These are phyloP conservation scores for Procambarus clarkii DNA, from an alignment of 1,140 invertebrate species.

Conservation along the genomic window DNA sequence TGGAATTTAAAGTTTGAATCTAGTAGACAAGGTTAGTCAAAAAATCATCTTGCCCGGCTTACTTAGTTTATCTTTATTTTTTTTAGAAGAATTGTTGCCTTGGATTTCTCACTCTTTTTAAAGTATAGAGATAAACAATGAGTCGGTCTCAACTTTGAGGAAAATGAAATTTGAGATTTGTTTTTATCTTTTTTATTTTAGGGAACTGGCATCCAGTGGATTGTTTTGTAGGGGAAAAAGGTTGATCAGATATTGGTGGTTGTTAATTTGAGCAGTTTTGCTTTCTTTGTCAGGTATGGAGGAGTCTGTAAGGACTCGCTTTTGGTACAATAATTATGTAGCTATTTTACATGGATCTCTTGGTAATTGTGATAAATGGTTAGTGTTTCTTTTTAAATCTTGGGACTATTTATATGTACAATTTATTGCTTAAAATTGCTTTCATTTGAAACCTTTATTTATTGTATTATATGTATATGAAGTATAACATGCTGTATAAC, in stretches of 20 bases:
- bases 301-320: neutral
- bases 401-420: neutral
- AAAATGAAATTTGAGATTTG: neutral
- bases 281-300: neutral
- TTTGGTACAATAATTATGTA: neutral
- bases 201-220: neutral
- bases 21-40: neutral
- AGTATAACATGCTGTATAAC: neutral
- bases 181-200: neutral
- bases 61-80: neutral
- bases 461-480: too few relatives aligned
- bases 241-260: too few relatives aligned
- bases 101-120: neutral
- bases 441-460: neutral
- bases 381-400: neutral
- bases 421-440: neutral
- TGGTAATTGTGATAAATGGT: neutral
- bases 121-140: neutral
- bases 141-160: neutral
- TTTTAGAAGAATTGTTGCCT: neutral
- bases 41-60: neutral
- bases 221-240: too few relatives aligned
- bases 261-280: too few relatives aligned
- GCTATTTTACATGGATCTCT: neutral
- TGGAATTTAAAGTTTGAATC: slow-evolving; percentile 45